phyloP scores from a whole-genome alignment of 2,113 vertebrate genomes.

The Planiliza haematocheilus region DNA sequence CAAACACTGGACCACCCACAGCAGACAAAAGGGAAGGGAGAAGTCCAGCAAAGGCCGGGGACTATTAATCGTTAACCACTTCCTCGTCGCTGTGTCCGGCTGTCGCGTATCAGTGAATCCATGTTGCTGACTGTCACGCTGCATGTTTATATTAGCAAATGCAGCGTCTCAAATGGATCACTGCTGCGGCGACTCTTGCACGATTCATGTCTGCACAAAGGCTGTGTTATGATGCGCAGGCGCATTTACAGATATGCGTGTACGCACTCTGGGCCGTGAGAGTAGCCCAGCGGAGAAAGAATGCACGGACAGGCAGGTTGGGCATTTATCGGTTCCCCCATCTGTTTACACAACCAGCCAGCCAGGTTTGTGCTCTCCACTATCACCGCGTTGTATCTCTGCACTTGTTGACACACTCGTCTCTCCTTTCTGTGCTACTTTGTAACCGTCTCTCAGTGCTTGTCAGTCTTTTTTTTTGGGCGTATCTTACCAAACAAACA shows the following conservation, averaged over 20 bases:
- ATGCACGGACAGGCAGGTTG: conserved; percentile 33
- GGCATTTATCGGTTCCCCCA: conserved; percentile 57
- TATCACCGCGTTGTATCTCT: conserved; percentile 68
- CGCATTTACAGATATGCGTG: neutral
- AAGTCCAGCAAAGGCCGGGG: conserved; percentile 13
- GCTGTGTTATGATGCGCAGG: conserved; percentile 25
- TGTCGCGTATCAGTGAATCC: conserved; percentile 30
- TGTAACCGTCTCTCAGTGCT: conserved; percentile 58
- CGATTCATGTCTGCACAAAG: conserved; percentile 34
- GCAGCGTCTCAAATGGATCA: conserved; percentile 13
- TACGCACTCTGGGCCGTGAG: conserved; percentile 15
- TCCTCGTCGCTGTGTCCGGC: conserved; percentile 49
- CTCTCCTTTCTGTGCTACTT: conserved; percentile 66
- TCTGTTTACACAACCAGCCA: conserved; percentile 76
- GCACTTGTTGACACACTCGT: conserved; percentile 64
- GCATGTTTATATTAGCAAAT: conserved; percentile 8
- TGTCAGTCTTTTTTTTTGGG: conserved; percentile 38
- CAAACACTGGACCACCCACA: conserved; percentile 79
- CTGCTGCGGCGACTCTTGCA: neutral
- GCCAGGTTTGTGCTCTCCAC: conserved; percentile 51
- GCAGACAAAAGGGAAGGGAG: conserved; percentile 51
- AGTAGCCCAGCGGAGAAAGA: conserved; percentile 20
- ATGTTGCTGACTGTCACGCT: neutral
- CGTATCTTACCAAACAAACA: conserved; percentile 67
- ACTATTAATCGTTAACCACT: conserved; percentile 65